Evolutionary conservation across 1,140 invertebrate genomes (phyloP), one percentile per base, ranked within the genome.

Genomic region (Penaeus japonicus): DNA sequence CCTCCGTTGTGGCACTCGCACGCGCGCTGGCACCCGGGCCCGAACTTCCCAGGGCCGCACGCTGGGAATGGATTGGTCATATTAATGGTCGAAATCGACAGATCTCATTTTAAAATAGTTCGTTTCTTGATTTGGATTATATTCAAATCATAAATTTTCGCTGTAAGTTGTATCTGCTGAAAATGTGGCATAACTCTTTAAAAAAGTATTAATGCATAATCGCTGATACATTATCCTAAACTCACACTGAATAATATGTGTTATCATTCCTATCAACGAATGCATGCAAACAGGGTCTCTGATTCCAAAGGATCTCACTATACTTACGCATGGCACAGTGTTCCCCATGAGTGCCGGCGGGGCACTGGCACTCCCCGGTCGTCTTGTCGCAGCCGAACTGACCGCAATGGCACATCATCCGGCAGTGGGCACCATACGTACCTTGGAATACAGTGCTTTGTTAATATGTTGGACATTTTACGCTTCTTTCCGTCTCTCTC

Each of bases 1-100:
- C 96, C 95, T 30, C 94, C 94, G 91, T 97, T 96, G 87, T 94
- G 91, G 92, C 96, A 97, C 86, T 94, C 92, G 92, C 97, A 98
- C 62, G 94, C 91, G 73, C 95, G 92, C 85, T 94, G 92, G 92
- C 96, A 97, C 87, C 94, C 93, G 54, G 93, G 92, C 78, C 96
- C 96, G 94, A 95, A 97, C 91, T 94, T 94, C 22, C 95, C 95
- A 7, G 7, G 90, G 93, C 77, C 59, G 54, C 96, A 96, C 97
- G 3, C 85, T 87, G 85, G 1, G 53, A 80, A 27, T 47, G 15
- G 10, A 15, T 10, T 47, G 10, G 15, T 47, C 15, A 47, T 7
- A 47, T 47, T 47, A 47, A 15, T 15, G 47, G 47, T 15, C 47
- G 47, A 47, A 47, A 47, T 47, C 47, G 47, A 7, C 10, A 47